These are phyloP conservation scores for Sarcophaga carnaria DNA, from an alignment of 2,888 invertebrate genomes.

Conservation along the genomic window DNA sequence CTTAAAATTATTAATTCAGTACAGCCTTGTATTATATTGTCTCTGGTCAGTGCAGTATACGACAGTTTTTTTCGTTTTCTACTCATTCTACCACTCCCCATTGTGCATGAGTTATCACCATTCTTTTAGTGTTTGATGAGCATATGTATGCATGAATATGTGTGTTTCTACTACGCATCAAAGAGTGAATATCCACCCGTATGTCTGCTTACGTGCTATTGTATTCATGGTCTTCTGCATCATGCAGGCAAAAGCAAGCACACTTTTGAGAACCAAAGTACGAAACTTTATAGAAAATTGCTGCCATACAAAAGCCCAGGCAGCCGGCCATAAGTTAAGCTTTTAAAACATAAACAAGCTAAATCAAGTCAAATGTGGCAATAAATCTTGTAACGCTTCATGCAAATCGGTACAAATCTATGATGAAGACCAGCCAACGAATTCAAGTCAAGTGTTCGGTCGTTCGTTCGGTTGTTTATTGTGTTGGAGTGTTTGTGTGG, in stretches of 20 bases:
- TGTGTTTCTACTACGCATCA: neutral
- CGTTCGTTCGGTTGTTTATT: neutral
- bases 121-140: slow-evolving; percentile 31
- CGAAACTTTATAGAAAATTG: neutral
- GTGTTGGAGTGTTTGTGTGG: slow-evolving; percentile 17
- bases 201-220: neutral
- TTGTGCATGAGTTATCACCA: slow-evolving; percentile 26
- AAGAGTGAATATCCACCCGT: neutral
- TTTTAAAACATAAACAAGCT: slow-evolving; percentile 79
- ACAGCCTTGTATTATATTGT: too few relatives aligned
- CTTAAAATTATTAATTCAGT: too few relatives aligned
- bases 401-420: slow-evolving; percentile 69
- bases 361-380: slow-evolving; percentile 80
- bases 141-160: slow-evolving; percentile 4
- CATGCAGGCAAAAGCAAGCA: neutral
- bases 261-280: neutral
- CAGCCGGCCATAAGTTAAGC: slow-evolving; percentile 76
- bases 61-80: neutral
- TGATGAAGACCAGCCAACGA: slow-evolving; percentile 49
- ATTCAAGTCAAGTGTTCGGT: slow-evolving; percentile 20
- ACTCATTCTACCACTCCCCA: neutral
- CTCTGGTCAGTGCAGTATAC: too few relatives aligned
- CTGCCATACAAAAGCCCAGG: slow-evolving; percentile 73
- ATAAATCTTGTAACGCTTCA: slow-evolving; percentile 76
- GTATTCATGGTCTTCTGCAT: neutral